Evolutionary conservation across 2,888 invertebrate species (phyloP), one percentile per base, ranked within the genome.

Genomic region (Tolmerus cingulatus): DNA sequence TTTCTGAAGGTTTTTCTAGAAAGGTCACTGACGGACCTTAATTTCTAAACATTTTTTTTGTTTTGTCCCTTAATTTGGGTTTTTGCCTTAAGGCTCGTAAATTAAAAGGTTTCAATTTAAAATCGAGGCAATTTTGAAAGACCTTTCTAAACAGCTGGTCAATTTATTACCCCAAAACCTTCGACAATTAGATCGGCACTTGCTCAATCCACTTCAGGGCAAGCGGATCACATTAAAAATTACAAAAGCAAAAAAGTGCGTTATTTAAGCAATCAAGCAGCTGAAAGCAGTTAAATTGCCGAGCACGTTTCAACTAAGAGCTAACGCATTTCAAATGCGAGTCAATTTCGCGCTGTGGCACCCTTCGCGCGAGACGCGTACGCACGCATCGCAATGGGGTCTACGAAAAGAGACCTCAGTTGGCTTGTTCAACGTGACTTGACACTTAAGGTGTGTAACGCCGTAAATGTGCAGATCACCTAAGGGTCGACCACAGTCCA

Each of bases 401-500:
- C 66, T 19, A 12, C 7, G 19, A 19, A 12, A 66, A 9, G 8
- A 66, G 27, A 66, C 78, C 27, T 27, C 34, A 34, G 43, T 78
- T 78, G 43, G n/a, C 78, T 40, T 46, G 4, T 78, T 46, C 9
- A 78, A 78, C 78, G 46, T 78, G 78, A 78, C 78, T 78, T 78
- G 78, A 78, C 78, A 78, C 78, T 78, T 78, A 46, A 43, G 34
- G 34, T 76, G 76, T 37, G 37, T 34, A 76, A 37, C 34, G 2
- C 34, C 37, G 37, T n/a, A 76, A 76, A 76, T 37, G 76, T 37
- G 37, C 34, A 76, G 76, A 43, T 40, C 40, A 78, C 23, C 43
- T 40, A 46, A 78, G 78, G 78, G 78, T 78, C 78, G 81, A 27
- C 7, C 51, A 81, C n/a, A 81, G 81, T 81, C 81, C 81, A 81